Base-by-base conservation (phyloP, 2,797 vertebrate genomes). In the Melopsittacus undulatus region DNA sequence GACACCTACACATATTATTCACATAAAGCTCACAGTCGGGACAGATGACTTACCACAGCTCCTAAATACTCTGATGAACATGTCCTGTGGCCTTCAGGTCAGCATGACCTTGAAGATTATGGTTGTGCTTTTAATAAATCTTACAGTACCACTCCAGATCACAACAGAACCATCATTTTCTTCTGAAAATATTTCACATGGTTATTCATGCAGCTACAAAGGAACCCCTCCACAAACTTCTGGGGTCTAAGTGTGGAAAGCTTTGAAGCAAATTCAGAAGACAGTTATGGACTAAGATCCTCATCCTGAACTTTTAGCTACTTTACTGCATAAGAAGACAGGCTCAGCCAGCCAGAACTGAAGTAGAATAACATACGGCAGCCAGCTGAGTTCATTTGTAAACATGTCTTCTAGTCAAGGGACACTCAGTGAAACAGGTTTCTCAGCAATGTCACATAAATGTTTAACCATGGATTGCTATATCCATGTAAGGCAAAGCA, bases 341-440 rank as follows among this genome's bases (percentile, higher is more conserved):
- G 48, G 56, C 43, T 94, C 45, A 46, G 59, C 63, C 75, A 87
- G 68, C 27, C 57, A 78, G 51, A 76, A 90, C n/a, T 84, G 57
- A 88, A 85, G 74, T 42, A 73, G 56, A 94, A 56, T 29, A 91
- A 84, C 48, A 89, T 14, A 66, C 21, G 70, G 48, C 64, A 93
- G 93, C 27, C 86, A 89, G 73, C 30, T 45, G 26, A 91, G n/a
- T 30, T 92, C 59, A 56, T 84, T 77, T 67, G 81, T 93, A 90
- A 95, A 95, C 51, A 90, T 8, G 21, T 89, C 69, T 72, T 72
- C 49, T 52, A 67, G 29, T 84, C 87, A 92, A 66, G 15, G 30
- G 69, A 62, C 69, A 87, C 57, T 64, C 80, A 52, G 36, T 32
- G 34, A 85, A 95, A 90, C 0, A 24, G 14, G 46, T 61, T 92